These are phyloP conservation scores for Spilarctia lutea DNA, from an alignment of 2,888 invertebrate genomes.

Conservation along the genomic window DNA sequence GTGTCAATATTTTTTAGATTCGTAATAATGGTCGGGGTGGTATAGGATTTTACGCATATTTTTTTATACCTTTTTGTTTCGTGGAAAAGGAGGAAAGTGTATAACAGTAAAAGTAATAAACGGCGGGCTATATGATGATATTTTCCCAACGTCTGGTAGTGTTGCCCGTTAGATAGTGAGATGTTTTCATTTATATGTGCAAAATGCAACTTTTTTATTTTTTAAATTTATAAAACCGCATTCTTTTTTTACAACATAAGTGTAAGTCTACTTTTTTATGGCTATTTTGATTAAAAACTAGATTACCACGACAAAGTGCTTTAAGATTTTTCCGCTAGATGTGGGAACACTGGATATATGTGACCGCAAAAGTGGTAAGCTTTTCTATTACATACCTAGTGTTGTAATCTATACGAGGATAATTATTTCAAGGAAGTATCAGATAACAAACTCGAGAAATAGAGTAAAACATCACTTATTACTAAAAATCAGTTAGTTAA, in stretches of 20 bases:
- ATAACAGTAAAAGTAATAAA: background rate
- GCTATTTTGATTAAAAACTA: background rate
- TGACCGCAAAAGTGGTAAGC: constrained; percentile 14
- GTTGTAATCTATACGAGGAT: constrained; percentile 8
- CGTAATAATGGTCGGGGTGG: too few relatives aligned
- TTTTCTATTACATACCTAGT: background rate
- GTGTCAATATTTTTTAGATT: too few relatives aligned
- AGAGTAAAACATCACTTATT: background rate
- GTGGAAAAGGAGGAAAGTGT: background rate
- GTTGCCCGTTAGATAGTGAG: background rate
- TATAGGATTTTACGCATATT: too few relatives aligned
- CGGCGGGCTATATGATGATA: background rate
- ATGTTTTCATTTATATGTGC: too few relatives aligned
- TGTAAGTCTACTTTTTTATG: too few relatives aligned
- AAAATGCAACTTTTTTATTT: too few relatives aligned
- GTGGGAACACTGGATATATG: constrained; percentile 19
- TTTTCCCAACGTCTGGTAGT: background rate
- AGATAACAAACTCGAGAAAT: background rate
- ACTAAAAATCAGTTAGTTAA: background rate
- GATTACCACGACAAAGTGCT: background rate
- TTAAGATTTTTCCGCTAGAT: constrained; percentile 22
- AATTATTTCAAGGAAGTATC: constrained; percentile 7
- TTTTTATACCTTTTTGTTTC: background rate
- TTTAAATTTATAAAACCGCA: background rate
- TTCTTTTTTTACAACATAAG: too few relatives aligned